These are phyloP conservation scores for Formica exsecta DNA, from an alignment of 1,140 invertebrate genomes.

Conservation along the genomic window DNA sequence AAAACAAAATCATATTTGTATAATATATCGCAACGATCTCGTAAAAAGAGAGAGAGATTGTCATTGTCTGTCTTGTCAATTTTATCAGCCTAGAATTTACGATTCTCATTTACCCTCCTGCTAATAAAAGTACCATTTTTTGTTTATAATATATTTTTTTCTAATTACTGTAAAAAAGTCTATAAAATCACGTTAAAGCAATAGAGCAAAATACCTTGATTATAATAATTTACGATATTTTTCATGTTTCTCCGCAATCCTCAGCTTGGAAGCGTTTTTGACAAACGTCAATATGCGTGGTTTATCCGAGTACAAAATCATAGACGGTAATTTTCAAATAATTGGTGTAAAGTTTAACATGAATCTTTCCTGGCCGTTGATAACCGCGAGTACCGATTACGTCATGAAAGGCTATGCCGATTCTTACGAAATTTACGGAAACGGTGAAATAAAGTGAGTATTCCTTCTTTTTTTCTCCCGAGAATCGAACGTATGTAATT, in stretches of 20 bases:
- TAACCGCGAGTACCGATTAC: constrained; percentile 42
- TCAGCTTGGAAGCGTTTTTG: constrained; percentile 35
- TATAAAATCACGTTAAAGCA: too few relatives aligned
- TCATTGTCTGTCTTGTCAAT: too few relatives aligned
- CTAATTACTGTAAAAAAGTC: too few relatives aligned
- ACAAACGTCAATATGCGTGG: not conserved
- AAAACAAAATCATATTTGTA: too few relatives aligned
- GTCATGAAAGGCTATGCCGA: not conserved
- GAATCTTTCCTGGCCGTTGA: constrained; percentile 40
- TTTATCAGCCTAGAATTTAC: too few relatives aligned
- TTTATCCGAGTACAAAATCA: constrained; percentile 43
- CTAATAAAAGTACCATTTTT: too few relatives aligned
- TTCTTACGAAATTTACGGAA: not conserved
- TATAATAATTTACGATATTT: not conserved
- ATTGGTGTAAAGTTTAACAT: not conserved
- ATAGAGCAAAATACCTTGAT: too few relatives aligned
- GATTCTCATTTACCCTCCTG: too few relatives aligned
- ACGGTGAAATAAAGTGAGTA: not conserved
- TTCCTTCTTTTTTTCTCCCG: not conserved
- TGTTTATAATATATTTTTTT: too few relatives aligned
- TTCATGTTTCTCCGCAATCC: not conserved
- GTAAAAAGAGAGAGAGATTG: too few relatives aligned
- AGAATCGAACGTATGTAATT: not conserved
- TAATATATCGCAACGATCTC: too few relatives aligned
- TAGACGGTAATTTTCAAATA: constrained; percentile 6